A percentile compares a stretch with the other conserved stretches of the same genome.
Conservation (phyloP, 2,888 invertebrate species). For the Taenaris catops region DNA sequence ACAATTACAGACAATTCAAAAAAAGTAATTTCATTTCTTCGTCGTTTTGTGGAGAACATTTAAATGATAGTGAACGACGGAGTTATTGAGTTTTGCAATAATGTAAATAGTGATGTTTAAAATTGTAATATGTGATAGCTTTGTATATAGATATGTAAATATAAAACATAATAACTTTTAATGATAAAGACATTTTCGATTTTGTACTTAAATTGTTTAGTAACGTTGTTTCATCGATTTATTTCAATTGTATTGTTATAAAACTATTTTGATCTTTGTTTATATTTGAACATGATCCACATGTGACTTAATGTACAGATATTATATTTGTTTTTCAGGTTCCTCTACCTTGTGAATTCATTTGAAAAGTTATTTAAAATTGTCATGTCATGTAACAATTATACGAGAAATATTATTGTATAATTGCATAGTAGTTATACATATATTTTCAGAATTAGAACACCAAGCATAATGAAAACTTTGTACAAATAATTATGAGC, state of each 20-base stretch:
- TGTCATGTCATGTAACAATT: conserved; percentile 34
- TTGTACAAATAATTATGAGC: conserved; percentile 74
- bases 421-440: conserved; percentile 54
- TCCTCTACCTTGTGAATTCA: conserved; percentile 24
- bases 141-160: conserved; percentile 75
- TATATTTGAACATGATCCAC: conserved; percentile 14
- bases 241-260: conserved; percentile 11
- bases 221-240: conserved; percentile 36
- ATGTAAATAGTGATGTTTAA: conserved; percentile 75
- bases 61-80: conserved; percentile 38
- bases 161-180: conserved; percentile 45
- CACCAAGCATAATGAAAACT: conserved; percentile 76
- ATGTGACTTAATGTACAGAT: conserved; percentile 19
- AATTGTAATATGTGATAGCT: conserved; percentile 77
- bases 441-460: conserved; percentile 70
- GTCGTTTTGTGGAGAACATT: conserved; percentile 43
- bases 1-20: conserved; percentile 59
- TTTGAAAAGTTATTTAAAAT: conserved; percentile 43
- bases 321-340: conserved; percentile 22
- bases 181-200: conserved; percentile 59
- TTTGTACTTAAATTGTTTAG: conserved; percentile 70
- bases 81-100: conserved; percentile 66
- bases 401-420: conserved; percentile 34
- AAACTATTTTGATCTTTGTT: conserved; percentile 2
- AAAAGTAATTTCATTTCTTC: conserved; percentile 54